Conservation (phyloP, 1,140 invertebrate species). For the Eriosoma lanigerum region DNA sequence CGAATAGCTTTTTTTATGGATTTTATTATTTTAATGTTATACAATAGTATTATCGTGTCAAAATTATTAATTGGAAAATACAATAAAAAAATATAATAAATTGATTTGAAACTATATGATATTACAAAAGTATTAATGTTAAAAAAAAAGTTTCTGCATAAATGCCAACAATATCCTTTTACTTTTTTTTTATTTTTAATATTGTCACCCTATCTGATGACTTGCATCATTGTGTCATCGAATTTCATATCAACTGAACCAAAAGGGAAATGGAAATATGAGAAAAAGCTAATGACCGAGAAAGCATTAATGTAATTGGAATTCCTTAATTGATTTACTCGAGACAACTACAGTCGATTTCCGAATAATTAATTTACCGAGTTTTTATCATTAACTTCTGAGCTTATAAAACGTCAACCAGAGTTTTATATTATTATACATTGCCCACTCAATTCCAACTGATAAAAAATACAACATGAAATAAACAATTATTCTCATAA, state of each 20-base stretch:
- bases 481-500: not conserved
- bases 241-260: not conserved
- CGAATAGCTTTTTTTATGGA: too few species aligned
- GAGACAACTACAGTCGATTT: not conserved
- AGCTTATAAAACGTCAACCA: not conserved
- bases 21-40: too few species aligned
- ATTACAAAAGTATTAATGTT: too few species aligned
- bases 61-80: too few species aligned
- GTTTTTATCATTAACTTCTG: not conserved
- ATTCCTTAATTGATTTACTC: conserved; percentile 2
- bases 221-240: not conserved
- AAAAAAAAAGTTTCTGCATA: too few species aligned
- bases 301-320: not conserved
- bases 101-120: too few species aligned
- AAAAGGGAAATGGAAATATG: not conserved
- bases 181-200: not conserved
- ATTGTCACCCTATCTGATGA: not conserved
- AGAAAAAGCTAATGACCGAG: not conserved
- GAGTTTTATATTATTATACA: not conserved
- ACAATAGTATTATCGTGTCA: too few species aligned
- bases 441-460: not conserved
- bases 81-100: too few species aligned
- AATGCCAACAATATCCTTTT: not conserved
- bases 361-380: conserved; percentile 6
- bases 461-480: not conserved